Percentiles rank a stretch among this genome's conserved stretches.
Conservation (phyloP, 2,888 invertebrate species). For the Caenorhabditis doughertyi region DNA sequence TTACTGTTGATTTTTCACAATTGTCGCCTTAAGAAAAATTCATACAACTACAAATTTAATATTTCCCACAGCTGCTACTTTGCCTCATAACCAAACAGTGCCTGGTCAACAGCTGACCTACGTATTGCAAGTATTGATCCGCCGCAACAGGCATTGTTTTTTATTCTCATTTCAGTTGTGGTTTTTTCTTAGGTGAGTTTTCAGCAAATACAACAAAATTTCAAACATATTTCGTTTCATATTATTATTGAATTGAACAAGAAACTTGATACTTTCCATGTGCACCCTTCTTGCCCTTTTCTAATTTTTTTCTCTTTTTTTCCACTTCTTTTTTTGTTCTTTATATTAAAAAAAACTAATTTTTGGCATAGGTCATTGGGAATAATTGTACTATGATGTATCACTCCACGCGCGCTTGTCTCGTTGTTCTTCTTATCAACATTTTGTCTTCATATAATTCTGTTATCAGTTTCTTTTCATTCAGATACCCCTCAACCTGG, state of each 20-base stretch:
- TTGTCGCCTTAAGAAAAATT: too few relatives aligned
- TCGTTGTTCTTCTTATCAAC: constrained; percentile 37
- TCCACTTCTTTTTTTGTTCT: neutral
- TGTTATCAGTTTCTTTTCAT: constrained; percentile 27
- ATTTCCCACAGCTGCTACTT: too few relatives aligned
- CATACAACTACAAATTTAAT: too few relatives aligned
- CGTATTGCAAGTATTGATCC: too few relatives aligned
- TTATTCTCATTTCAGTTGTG: too few relatives aligned
- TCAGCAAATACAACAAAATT: too few relatives aligned
- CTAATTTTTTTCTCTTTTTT: neutral
- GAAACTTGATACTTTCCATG: constrained; percentile 6
- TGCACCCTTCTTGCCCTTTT: neutral
- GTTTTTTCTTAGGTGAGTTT: too few relatives aligned
- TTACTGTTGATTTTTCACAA: too few relatives aligned
- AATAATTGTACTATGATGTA: constrained; percentile 48
- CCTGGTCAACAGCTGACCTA: too few relatives aligned
- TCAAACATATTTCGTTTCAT: neutral
- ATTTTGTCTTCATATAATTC: neutral
- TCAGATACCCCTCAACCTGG: constrained; percentile 10
- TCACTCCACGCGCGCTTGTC: constrained; percentile 39
- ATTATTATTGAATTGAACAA: too few relatives aligned
- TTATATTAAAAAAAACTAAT: constrained; percentile 1
- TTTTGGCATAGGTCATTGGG: constrained; percentile 9
- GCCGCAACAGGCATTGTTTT: too few relatives aligned
- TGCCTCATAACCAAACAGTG: too few relatives aligned